phyloP scores from a whole-genome alignment of 2,888 invertebrate genomes.

The Standfussiana lucernea region DNA sequence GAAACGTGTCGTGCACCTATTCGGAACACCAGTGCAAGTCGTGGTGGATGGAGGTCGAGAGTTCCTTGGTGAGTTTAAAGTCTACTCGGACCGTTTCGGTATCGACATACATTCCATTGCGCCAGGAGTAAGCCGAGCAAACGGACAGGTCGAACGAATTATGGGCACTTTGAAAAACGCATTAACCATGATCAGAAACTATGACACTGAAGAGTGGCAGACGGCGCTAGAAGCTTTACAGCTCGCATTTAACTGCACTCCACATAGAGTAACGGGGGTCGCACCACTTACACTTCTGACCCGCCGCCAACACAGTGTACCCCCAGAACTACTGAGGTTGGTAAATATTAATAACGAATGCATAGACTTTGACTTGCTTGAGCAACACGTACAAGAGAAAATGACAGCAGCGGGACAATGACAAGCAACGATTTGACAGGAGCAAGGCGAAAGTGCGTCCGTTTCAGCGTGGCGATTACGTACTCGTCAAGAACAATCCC shows the following conservation, averaged over 20 bases:
- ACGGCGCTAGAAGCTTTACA: constrained; percentile 28
- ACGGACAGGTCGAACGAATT: constrained; percentile 52
- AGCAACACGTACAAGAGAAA: constrained; percentile 32
- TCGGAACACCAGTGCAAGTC: constrained; percentile 49
- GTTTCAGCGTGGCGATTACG: constrained; percentile 37
- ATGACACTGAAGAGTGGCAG: constrained; percentile 30
- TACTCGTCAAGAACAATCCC: constrained; percentile 38
- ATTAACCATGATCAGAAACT: constrained; percentile 61
- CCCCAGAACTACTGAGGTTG: constrained; percentile 29
- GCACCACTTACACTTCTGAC: constrained; percentile 27
- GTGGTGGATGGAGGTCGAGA: constrained; percentile 54
- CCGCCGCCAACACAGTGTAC: constrained; percentile 29
- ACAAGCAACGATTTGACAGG: constrained; percentile 25
- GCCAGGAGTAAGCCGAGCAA: constrained; percentile 56
- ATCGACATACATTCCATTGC: constrained; percentile 55
- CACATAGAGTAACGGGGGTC: constrained; percentile 21
- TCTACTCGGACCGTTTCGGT: constrained; percentile 37
- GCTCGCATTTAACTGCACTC: constrained; percentile 35
- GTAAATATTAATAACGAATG: constrained; percentile 31
- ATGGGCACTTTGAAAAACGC: constrained; percentile 62
- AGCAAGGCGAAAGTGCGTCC: constrained; percentile 19
- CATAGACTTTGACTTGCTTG: constrained; percentile 12
- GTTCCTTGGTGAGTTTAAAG: constrained; percentile 53
- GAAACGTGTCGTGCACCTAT: constrained; percentile 51
- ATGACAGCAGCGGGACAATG: constrained; percentile 17